Percentiles rank a stretch among this genome's conserved stretches.
Conservation (phyloP, 2,797 vertebrate genomes). For the Chloroceryle inda region DNA sequence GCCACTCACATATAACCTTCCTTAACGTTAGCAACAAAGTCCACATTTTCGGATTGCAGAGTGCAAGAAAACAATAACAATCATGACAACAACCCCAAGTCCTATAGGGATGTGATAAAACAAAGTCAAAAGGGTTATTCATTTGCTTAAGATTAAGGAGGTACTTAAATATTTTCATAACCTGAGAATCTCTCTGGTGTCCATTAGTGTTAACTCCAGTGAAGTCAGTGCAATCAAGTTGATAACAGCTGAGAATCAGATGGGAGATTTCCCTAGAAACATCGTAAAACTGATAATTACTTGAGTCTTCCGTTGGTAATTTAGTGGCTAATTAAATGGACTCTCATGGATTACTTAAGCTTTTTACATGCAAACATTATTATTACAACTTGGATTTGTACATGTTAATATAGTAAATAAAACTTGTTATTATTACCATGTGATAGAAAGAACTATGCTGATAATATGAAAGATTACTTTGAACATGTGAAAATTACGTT, state of each 20-base stretch:
- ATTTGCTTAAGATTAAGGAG: not conserved
- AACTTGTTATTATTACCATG: not conserved
- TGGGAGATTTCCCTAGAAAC: slow-evolving; percentile 10
- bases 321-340: slow-evolving; percentile 36
- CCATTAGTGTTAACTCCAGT: not conserved
- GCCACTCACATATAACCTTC: not conserved
- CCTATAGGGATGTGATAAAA: not conserved
- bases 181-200: not conserved
- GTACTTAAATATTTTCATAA: not conserved
- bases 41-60: not conserved
- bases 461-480: not conserved
- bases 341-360: not conserved
- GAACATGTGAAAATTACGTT: not conserved
- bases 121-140: not conserved
- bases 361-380: not conserved
- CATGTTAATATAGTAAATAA: not conserved
- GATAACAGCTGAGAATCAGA: not conserved
- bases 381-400: not conserved
- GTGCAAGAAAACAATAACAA: not conserved
- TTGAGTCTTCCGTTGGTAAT: not conserved
- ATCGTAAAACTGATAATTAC: slow-evolving; percentile 14
- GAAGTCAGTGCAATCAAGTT: not conserved
- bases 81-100: not conserved
- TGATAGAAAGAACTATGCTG: not conserved
- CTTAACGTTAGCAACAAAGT: not conserved